Conservation (phyloP, 2,888 invertebrate genomes). For the Thera obeliscata region DNA sequence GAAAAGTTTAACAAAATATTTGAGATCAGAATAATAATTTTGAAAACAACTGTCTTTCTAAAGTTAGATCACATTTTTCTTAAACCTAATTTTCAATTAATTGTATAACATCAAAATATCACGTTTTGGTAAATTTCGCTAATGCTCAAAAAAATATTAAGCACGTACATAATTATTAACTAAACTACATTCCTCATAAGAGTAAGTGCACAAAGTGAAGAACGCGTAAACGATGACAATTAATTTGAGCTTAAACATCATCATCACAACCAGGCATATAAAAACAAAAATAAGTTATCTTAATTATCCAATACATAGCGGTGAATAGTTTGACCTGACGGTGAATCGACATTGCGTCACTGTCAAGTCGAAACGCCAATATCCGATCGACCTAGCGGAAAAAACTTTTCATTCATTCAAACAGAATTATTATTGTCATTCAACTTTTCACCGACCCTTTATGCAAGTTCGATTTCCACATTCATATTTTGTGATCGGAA, state of each 20-base stretch:
- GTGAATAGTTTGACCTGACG: too few relatives aligned
- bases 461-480: too few relatives aligned
- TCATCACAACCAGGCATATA: neutral
- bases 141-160: conserved; percentile 7
- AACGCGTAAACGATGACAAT: neutral
- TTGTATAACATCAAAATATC: neutral
- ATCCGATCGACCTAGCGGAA: too few relatives aligned
- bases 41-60: neutral
- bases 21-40: conserved; percentile 8
- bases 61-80: conserved; percentile 3
- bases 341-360: too few relatives aligned
- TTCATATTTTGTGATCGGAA: too few relatives aligned
- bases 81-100: conserved; percentile 8
- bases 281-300: too few relatives aligned
- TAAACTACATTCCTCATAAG: neutral
- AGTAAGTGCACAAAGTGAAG: too few relatives aligned
- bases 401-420: too few relatives aligned
- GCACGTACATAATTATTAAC: neutral
- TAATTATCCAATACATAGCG: too few relatives aligned
- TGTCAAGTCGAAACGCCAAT: too few relatives aligned
- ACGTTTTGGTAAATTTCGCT: conserved; percentile 2
- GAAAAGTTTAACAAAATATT: conserved; percentile 12
- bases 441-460: too few relatives aligned
- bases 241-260: neutral
- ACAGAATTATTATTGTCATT: too few relatives aligned